Evolutionary conservation across 2,888 invertebrate genomes (phyloP), one percentile per base, ranked within the genome.

Genomic region (Odontomyia ornata): DNA sequence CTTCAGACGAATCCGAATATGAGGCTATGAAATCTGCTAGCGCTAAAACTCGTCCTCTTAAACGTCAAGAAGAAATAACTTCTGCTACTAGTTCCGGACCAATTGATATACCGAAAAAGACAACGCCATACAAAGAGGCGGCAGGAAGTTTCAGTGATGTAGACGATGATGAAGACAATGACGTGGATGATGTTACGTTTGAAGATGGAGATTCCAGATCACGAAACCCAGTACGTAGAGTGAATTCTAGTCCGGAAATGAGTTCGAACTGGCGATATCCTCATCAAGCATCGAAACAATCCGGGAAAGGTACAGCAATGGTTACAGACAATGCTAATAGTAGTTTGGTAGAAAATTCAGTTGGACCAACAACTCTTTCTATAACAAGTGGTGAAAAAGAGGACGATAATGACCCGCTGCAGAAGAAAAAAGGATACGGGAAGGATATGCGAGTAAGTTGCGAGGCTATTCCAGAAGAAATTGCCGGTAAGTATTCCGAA

Each of bases 171-270:
- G 78, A 78, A 18, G 86, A 86, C 25, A 83, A 89, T 9, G 89
- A 89, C 23, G 80, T 80, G 46, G 79, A 78, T 43, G 73, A 69
- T 73, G 77, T 78, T 9, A 28, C 28, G 18, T 78, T 64, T 57
- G 84, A 84, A n/a, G 86, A 88, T 78, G 89, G 88, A 56, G 88
- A 88, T 82, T 81, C 82, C 69, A 81, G 85, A 82, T 90, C 91
- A 0, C 89, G 95, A 13, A 95, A 95, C 88, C 95, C 95, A 9
- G 95, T 96, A 77, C 90, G 95, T 0, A 90, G 96, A 79, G 95
- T 95, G 60, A 96, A 96, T 89, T 96, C 96, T 73, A 95, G 95
- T 82, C 96, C 96, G 0, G 96, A 96, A 88, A 95, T 96, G 95
- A 94, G 93, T 79, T 93, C 94, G 0, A 93, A 92, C 83, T 95